Evolutionary conservation across 2,888 invertebrate species (phyloP).

Genomic region (Andrena praecox): DNA sequence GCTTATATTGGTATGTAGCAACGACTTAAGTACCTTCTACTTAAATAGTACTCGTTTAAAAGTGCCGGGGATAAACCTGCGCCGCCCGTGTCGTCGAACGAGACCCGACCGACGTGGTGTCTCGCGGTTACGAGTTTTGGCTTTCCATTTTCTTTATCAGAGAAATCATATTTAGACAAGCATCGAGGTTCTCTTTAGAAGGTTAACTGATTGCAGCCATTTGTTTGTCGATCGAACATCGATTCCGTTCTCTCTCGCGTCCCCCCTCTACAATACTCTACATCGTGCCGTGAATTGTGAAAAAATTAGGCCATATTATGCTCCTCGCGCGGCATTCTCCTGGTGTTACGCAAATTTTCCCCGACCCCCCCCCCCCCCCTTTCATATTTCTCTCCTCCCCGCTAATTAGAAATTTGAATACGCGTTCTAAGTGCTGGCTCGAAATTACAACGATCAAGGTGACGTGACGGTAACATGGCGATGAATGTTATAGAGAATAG

Average conservation of each 20-base stretch:
- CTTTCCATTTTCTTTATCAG: conserved; percentile 37
- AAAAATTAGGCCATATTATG: conserved; percentile 60
- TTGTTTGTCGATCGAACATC: conserved; percentile 65
- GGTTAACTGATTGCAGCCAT: conserved; percentile 45
- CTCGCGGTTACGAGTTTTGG: conserved; percentile 54
- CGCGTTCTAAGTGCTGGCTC: conserved; percentile 6
- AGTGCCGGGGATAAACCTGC: conserved; percentile 74
- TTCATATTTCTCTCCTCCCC: neutral
- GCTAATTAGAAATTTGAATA: conserved; percentile 15
- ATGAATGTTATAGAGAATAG: conserved; percentile 24
- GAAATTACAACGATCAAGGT: conserved; percentile 29
- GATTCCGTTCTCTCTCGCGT: conserved; percentile 22
- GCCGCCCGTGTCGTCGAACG: conserved; percentile 58
- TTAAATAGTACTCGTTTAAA: conserved; percentile 76
- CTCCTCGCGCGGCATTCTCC: neutral
- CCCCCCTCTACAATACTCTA: conserved; percentile 12
- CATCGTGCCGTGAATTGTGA: conserved; percentile 28
- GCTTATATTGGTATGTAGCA: conserved; percentile 83
- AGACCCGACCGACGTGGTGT: conserved; percentile 50
- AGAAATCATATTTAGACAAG: conserved; percentile 63
- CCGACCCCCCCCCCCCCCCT: too few species aligned
- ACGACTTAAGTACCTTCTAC: conserved; percentile 81
- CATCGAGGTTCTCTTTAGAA: conserved; percentile 58
- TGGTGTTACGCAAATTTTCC: neutral
- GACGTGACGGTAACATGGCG: conserved; percentile 13